Evolutionary conservation across 1,140 invertebrate species (phyloP), one percentile per base, ranked within the genome.

Genomic region (Tribolium madens): DNA sequence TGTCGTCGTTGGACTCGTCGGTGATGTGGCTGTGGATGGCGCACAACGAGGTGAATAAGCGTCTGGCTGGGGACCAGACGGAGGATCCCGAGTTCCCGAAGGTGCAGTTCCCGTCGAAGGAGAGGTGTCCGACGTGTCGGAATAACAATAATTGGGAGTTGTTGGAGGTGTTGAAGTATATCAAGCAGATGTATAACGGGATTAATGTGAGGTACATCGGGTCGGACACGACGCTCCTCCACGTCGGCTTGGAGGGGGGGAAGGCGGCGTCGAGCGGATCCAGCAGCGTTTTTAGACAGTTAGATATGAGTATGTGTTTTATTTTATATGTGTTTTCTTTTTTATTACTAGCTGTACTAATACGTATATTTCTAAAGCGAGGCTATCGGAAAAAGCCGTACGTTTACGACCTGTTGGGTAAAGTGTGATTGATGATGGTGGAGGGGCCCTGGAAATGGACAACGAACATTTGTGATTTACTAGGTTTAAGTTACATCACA

Each of bases 11-110:
- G 75, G 89, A 94, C 60, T 93, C 96, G 52, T 90, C 92, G 13
- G 91, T 98, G 0, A 82, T 99, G 4, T 99, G 97, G 96, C 86
- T 99, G 1, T 99, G 98, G 98, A 89, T 89, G 70, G 93, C 96
- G 0, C 97, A 99, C 84, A 99, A 99, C 87, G 91, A 93, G 86
- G 97, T 97, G 0, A 99, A 99, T 85, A 87, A 92, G 77, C 90
- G 97, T 78, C 86, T 99, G 10, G 89, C 93, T 26, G 93, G 95
- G 0, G 95, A 98, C 85, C 53, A 87, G 0, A 96, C 95, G 7
- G 97, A 99, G 86, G 98, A 99, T 88, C 96, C 97, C 0, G 81
- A 89, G 70, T 91, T 94, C 86, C 96, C 93, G 0, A 99, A 99
- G 87, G 89, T 94, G 36, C 94, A 97, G 83, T 99, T 98, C 86